These are phyloP conservation scores for Drosophila pallidifrons DNA, from an alignment of 1,140 invertebrate species.

Conservation along the genomic window DNA sequence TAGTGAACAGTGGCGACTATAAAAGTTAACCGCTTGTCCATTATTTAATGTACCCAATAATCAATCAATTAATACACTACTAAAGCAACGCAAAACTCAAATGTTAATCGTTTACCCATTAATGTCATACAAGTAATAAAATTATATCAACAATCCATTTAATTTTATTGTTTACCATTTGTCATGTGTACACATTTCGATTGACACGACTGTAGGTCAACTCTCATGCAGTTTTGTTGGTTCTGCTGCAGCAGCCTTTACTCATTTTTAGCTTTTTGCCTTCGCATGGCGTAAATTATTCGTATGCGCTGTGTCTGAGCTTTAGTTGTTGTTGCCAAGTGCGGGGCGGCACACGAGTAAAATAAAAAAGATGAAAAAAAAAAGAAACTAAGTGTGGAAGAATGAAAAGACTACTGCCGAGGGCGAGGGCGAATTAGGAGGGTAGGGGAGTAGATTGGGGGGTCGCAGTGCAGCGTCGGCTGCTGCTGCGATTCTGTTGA, in stretches of 20 bases:
- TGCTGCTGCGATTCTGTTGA: slow-evolving; percentile 39
- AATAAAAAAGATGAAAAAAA: slow-evolving; percentile 36
- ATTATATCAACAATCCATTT: neutral
- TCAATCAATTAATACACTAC: too few species aligned
- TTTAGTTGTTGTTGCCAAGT: slow-evolving; percentile 55
- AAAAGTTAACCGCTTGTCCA: slow-evolving; percentile 8
- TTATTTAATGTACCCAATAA: neutral
- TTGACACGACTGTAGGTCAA: slow-evolving; percentile 47
- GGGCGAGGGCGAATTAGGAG: slow-evolving; percentile 41
- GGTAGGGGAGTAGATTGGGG: slow-evolving; percentile 54
- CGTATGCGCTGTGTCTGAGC: slow-evolving; percentile 72
- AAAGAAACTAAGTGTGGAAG: slow-evolving; percentile 56
- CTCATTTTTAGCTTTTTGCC: slow-evolving; percentile 80
- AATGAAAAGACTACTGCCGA: slow-evolving; percentile 62
- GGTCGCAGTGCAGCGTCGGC: slow-evolving; percentile 50
- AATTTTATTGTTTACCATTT: neutral
- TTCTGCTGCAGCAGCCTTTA: slow-evolving; percentile 57
- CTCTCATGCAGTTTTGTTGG: slow-evolving; percentile 34
- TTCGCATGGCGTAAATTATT: slow-evolving; percentile 76
- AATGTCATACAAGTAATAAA: neutral
- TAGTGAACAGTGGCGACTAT: slow-evolving; percentile 30
- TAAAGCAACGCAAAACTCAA: too few species aligned
- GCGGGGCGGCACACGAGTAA: slow-evolving; percentile 46
- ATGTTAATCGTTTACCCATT: neutral
- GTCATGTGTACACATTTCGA: neutral